Evolutionary conservation across 2,888 invertebrate species (phyloP).

Genomic region (Drosophila neonasuta): DNA sequence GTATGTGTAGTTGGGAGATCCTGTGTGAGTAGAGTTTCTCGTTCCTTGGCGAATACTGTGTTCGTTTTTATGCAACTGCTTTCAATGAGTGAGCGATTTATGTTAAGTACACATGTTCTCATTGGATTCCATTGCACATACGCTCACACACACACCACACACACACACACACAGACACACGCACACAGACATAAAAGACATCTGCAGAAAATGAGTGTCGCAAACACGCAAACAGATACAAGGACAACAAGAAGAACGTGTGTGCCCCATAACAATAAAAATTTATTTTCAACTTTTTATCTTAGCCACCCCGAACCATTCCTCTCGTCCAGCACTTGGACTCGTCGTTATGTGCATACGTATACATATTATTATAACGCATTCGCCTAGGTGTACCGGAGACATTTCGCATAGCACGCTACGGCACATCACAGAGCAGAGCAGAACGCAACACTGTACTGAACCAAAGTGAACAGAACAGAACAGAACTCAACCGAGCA

Average conservation of each 20-base stretch:
- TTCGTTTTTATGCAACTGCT: constrained; percentile 74
- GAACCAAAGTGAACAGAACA: constrained; percentile 19
- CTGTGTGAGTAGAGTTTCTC: constrained; percentile 22
- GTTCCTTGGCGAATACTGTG: constrained; percentile 40
- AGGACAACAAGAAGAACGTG: constrained; percentile 72
- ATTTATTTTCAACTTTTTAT: constrained; percentile 77
- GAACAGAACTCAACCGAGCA: constrained; percentile 5
- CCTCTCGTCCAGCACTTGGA: constrained; percentile 44
- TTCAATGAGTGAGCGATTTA: constrained; percentile 77
- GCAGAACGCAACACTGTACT: constrained; percentile 10
- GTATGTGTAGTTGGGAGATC: constrained; percentile 10
- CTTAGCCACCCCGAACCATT: constrained; percentile 41
- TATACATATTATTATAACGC: constrained; percentile 77
- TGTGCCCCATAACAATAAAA: constrained; percentile 76
- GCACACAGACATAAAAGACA: constrained; percentile 57
- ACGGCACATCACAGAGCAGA: constrained; percentile 32
- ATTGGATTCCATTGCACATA: constrained; percentile 69
- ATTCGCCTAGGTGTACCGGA: constrained; percentile 71
- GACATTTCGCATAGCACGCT: constrained; percentile 19
- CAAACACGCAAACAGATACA: constrained; percentile 77
- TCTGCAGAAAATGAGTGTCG: constrained; percentile 75
- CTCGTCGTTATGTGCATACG: constrained; percentile 63
- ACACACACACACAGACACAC: constrained; percentile 8
- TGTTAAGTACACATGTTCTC: constrained; percentile 77
- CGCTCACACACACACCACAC: constrained; percentile 20